These are phyloP conservation scores for Solea senegalensis DNA, from an alignment of 2,113 vertebrate species.

Conservation along the genomic window DNA sequence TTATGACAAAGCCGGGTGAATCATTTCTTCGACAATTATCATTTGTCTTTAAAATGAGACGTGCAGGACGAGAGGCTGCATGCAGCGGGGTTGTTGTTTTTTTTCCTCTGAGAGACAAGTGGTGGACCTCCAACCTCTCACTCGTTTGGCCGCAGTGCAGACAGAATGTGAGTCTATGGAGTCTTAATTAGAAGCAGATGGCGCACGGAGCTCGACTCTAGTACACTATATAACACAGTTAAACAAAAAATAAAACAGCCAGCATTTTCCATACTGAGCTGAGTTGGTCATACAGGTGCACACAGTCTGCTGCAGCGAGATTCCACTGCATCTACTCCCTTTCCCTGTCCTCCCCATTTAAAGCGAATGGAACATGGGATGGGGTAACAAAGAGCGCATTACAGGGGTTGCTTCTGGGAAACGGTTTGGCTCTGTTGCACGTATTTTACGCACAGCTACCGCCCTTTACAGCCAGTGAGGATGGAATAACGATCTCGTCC, in stretches of 20 bases:
- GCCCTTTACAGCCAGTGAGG: neutral
- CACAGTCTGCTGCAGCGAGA: slow-evolving; percentile 45
- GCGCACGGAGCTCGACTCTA: slow-evolving; percentile 62
- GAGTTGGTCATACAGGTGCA: slow-evolving; percentile 82
- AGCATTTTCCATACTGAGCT: slow-evolving; percentile 73
- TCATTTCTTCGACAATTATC: slow-evolving; percentile 22
- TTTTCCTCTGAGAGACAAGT: slow-evolving; percentile 68
- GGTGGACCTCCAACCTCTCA: slow-evolving; percentile 74
- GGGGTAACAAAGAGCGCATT: neutral
- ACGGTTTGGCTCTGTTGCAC: neutral
- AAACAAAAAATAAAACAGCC: slow-evolving; percentile 42
- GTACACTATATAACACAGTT: slow-evolving; percentile 40
- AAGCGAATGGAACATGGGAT: slow-evolving; percentile 1
- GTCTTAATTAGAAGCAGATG: slow-evolving; percentile 84
- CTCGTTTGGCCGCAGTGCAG: slow-evolving; percentile 74
- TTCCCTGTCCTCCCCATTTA: slow-evolving; percentile 13
- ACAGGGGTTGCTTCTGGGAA: neutral
- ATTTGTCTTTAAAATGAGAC: slow-evolving; percentile 54
- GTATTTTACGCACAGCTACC: slow-evolving; percentile 2
- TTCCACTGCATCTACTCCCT: slow-evolving; percentile 14
- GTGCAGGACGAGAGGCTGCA: slow-evolving; percentile 51
- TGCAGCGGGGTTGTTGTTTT: slow-evolving; percentile 57
- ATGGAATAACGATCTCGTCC: neutral
- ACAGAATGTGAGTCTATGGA: slow-evolving; percentile 74
- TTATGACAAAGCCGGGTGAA: slow-evolving; percentile 43